Percentiles rank a stretch among this genome's conserved stretches.
Evolutionary conservation across 2,113 vertebrate species (phyloP).

Genomic region (Carettochelys insculpta): DNA sequence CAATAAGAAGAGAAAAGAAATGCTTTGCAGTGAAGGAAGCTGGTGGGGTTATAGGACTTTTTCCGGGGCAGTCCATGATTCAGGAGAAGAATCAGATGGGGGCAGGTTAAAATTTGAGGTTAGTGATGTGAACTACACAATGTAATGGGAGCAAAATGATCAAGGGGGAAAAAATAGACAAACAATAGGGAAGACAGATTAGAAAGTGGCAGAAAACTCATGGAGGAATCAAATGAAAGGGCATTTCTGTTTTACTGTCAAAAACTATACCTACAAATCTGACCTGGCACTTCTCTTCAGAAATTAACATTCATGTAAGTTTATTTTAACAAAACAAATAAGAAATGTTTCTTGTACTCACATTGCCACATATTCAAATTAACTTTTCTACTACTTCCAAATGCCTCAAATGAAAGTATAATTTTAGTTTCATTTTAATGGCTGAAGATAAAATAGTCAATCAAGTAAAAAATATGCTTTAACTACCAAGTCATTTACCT

Average conservation of each 20-base stretch:
- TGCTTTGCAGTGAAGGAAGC: neutral
- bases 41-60: neutral
- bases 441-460: neutral
- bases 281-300: neutral
- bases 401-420: neutral
- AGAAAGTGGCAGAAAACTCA: rapidly evolving
- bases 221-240: neutral
- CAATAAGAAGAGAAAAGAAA: neutral
- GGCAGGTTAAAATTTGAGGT: neutral
- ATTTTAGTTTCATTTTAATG: neutral
- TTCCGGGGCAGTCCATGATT: neutral
- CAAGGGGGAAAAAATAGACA: rapidly evolving
- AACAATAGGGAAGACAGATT: rapidly evolving
- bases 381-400: neutral
- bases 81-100: neutral
- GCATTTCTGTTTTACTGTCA: neutral
- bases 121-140: neutral
- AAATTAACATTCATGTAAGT: neutral
- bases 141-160: rapidly evolving
- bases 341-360: neutral
- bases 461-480: neutral
- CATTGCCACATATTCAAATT: neutral
- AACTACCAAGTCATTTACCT: rapidly evolving
- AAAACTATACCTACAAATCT: neutral
- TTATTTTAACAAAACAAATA: neutral